phyloP scores from a whole-genome alignment of 1,140 invertebrate genomes.

The Camponotus floridanus region DNA sequence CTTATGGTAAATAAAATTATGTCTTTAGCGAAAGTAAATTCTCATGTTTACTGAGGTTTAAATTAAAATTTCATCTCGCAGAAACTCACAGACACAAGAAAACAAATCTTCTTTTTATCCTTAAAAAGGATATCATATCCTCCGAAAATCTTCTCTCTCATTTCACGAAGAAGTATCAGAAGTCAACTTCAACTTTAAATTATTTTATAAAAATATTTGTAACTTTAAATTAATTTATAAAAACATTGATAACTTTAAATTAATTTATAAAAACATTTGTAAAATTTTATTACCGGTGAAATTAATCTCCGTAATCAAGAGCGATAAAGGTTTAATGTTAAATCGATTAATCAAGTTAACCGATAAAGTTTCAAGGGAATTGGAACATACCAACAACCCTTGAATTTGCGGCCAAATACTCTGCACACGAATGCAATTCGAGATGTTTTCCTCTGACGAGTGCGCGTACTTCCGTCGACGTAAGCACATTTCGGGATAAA shows the following conservation, averaged over 20 bases:
- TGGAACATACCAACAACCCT: not conserved
- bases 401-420: conserved; percentile 2
- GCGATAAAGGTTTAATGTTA: conserved; percentile 45
- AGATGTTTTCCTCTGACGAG: conserved; percentile 2
- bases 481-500: conserved; percentile 22
- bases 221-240: conserved; percentile 12
- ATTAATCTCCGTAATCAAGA: conserved; percentile 23
- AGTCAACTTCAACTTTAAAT: conserved; percentile 24
- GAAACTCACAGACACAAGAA: not conserved
- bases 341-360: conserved; percentile 52
- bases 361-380: conserved; percentile 49
- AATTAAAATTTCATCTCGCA: conserved; percentile 47
- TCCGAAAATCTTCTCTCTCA: conserved; percentile 1
- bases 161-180: not conserved
- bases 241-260: not conserved
- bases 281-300: conserved; percentile 14
- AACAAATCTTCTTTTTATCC: conserved; percentile 39
- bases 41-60: conserved; percentile 10
- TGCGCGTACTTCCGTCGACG: conserved; percentile 1
- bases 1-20: conserved; percentile 35
- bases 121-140: not conserved
- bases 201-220: not conserved
- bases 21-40: conserved; percentile 47
- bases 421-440: not conserved
- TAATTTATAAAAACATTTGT: not conserved